These are phyloP conservation scores for Pristis pectinata DNA, from an alignment of 2,797 vertebrate species.

Conservation along the genomic window DNA sequence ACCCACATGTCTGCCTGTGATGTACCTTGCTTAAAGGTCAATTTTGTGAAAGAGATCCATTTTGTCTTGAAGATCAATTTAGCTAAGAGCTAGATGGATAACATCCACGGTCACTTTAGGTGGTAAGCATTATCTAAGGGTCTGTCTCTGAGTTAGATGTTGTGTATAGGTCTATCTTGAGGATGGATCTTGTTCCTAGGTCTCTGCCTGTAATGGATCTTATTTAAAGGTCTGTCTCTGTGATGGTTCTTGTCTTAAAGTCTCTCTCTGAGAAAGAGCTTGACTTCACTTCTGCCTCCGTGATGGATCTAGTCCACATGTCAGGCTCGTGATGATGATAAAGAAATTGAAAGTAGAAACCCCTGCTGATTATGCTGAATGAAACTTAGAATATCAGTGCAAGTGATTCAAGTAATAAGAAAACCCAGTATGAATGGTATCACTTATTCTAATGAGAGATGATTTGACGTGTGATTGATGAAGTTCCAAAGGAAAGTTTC, in stretches of 20 bases:
- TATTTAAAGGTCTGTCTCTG: neutral
- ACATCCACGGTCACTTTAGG: too few species aligned
- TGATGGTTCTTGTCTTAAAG: neutral
- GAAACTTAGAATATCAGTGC: neutral
- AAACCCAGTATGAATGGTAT: neutral
- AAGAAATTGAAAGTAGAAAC: neutral
- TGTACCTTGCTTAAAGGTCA: too few species aligned
- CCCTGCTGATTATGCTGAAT: neutral
- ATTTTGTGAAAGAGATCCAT: too few species aligned
- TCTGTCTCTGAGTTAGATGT: too few species aligned
- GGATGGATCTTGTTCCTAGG: neutral
- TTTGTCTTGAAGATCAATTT: too few species aligned
- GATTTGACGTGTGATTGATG: neutral
- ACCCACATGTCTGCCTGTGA: too few species aligned
- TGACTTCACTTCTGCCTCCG: neutral
- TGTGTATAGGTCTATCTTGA: too few species aligned
- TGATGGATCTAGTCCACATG: neutral
- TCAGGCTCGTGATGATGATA: neutral
- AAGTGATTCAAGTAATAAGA: neutral
- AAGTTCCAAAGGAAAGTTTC: neutral
- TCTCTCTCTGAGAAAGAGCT: neutral
- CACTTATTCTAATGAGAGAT: neutral
- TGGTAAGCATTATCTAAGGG: too few species aligned
- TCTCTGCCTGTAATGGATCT: neutral
- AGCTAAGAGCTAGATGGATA: too few species aligned